Base-by-base conservation (phyloP, 2,797 vertebrate species). In the Stomatorhinus walkeri region DNA sequence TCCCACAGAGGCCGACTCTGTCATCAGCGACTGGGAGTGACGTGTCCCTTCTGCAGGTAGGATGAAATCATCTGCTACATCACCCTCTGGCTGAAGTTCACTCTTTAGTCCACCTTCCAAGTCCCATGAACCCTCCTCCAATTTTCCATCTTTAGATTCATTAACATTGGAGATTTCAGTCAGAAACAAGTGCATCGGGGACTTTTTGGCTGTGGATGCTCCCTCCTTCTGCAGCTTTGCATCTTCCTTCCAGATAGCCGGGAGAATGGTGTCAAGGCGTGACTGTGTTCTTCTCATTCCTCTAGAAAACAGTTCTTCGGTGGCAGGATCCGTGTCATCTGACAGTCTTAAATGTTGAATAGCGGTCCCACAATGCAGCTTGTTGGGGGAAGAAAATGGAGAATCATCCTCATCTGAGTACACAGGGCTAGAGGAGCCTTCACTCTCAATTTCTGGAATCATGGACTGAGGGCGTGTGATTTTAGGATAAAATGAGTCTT, bases 241-340 rank as follows among this genome's bases (percentile, higher is more conserved):
- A 76, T 96, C 95, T 92, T 97, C 96, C 92, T 94, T 94, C 96
- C 96, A 96, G 89, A 96, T 95, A 51, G 94, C 93, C 0, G 96
- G 96, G 5, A 96, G 94, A 91, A 96, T 96, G 61, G 95, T 96
- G 92, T 95, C 95, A 0, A 96, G 95, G n/a, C 96, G 95, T 7
- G 96, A 96, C 92, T 96, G 95, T 76, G 96, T 96, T 92, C 96
- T 94, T 81, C 95, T 96, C 96, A 96, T 96, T 61, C 96, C 96
- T 89, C 95, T 93, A 90, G 93, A 95, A 89, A 96, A 96, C 49
- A 95, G 90, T 88, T 95, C 95, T 1, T 91, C 76, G 0, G 92
- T 91, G 6, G 90, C 89, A 1, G 95, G 95, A 90, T 96, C 96
- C 72, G 93, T 92, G 28, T 96, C 95, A 91, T 96, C 94, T 43